A percentile compares a stretch with the other conserved stretches of the same genome.
Conservation (phyloP, 1,140 invertebrate species). For the Cyphomyrmex costatus region DNA sequence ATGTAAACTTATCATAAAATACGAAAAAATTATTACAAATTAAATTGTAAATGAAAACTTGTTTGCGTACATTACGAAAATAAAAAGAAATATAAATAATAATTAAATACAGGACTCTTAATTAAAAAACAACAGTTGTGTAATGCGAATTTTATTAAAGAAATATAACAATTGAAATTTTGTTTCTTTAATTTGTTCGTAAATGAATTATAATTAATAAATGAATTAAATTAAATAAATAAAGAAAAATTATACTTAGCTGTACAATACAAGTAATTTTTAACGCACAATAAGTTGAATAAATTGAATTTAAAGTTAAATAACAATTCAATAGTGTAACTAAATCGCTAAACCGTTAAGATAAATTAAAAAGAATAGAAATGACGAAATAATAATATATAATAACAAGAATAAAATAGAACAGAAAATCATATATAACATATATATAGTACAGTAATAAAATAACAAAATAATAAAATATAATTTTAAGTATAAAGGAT, state of each 20-base stretch:
- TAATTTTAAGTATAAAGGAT: not conserved
- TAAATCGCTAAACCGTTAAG: not conserved
- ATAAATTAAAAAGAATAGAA: not conserved
- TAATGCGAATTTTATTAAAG: too few relatives aligned
- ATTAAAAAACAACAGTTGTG: too few relatives aligned
- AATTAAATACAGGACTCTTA: too few relatives aligned
- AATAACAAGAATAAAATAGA: not conserved
- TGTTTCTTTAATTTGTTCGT: not conserved
- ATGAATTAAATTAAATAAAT: not conserved
- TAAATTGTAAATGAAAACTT: not conserved
- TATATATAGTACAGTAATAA: not conserved
- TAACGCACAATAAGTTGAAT: too few relatives aligned
- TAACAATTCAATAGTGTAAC: not conserved
- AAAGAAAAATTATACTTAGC: too few relatives aligned
- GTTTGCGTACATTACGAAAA: not conserved
- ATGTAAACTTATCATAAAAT: not conserved
- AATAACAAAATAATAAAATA: not conserved
- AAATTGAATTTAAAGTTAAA: not conserved
- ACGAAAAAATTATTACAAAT: not conserved
- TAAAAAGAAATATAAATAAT: constrained; percentile 5
- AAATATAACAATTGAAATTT: too few relatives aligned
- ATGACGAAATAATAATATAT: not conserved
- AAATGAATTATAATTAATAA: not conserved
- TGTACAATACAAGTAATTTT: too few relatives aligned
- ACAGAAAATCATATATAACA: not conserved